Evolutionary conservation across 1,140 invertebrate species (phyloP).

Genomic region (Zophobas atratus): DNA sequence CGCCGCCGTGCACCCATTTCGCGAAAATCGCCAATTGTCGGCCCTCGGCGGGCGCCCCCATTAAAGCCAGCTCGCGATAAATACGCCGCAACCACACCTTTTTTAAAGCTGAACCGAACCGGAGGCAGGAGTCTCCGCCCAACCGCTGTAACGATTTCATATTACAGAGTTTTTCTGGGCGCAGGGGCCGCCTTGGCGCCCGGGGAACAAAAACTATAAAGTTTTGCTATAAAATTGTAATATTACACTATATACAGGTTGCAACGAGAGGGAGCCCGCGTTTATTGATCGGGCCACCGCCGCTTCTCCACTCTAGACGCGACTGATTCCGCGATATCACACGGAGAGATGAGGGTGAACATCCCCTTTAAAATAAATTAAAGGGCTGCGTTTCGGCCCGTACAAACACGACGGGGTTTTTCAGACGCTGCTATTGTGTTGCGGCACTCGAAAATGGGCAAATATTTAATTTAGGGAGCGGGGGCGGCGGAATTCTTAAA

Average conservation of each 20-base stretch:
- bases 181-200: constrained; percentile 36
- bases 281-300: constrained; percentile 46
- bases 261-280: constrained; percentile 46
- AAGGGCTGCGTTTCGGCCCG: constrained; percentile 17
- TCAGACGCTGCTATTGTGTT: neutral
- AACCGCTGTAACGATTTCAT: constrained; percentile 54
- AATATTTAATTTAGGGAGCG: neutral
- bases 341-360: constrained; percentile 27
- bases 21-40: constrained; percentile 8
- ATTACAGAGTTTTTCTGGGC: constrained; percentile 53
- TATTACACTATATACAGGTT: constrained; percentile 56
- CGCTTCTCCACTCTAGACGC: neutral
- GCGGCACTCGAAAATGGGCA: neutral
- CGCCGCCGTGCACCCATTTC: neutral
- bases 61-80: constrained; percentile 23
- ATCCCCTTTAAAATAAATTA: constrained; percentile 53
- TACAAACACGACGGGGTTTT: neutral
- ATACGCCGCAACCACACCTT: constrained; percentile 46
- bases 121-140: constrained; percentile 48
- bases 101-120: constrained; percentile 33
- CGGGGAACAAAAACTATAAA: constrained; percentile 57
- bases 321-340: constrained; percentile 44
- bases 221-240: constrained; percentile 60
- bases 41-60: constrained; percentile 1
- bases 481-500: no score